These are phyloP conservation scores for Melanaphis sacchari DNA, from an alignment of 1,140 invertebrate species.

Conservation along the genomic window DNA sequence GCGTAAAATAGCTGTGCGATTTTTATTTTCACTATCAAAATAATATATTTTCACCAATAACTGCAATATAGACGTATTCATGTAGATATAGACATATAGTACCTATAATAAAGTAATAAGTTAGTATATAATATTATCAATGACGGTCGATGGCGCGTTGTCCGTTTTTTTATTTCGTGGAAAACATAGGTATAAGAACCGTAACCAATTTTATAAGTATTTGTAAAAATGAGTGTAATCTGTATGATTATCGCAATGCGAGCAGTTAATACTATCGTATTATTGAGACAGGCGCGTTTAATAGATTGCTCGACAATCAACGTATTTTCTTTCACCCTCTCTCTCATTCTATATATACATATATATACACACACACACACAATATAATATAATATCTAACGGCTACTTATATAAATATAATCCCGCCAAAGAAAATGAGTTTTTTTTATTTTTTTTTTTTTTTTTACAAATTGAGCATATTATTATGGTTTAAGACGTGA, in stretches of 20 bases:
- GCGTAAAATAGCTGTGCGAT: no score
- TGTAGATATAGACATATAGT: no score
- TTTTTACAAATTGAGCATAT: constrained; percentile 20
- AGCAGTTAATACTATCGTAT: background rate
- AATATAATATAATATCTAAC: background rate
- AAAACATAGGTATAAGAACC: background rate
- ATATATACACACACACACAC: background rate
- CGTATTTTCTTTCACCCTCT: background rate
- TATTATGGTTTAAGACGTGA: constrained; percentile 26
- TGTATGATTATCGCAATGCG: background rate
- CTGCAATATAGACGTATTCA: no score
- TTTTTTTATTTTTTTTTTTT: background rate
- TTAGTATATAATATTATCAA: background rate
- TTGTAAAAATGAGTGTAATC: background rate
- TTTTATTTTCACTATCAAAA: no score
- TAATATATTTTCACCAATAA: no score
- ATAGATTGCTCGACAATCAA: background rate
- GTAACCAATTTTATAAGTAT: background rate
- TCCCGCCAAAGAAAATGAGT: background rate
- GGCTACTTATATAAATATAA: background rate
- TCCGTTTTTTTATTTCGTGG: background rate
- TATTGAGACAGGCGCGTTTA: background rate
- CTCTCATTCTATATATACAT: background rate
- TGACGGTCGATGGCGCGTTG: background rate
- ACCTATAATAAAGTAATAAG: no score